Base-by-base conservation (phyloP, 1,140 invertebrate species). In the Platyscapa corneri region DNA sequence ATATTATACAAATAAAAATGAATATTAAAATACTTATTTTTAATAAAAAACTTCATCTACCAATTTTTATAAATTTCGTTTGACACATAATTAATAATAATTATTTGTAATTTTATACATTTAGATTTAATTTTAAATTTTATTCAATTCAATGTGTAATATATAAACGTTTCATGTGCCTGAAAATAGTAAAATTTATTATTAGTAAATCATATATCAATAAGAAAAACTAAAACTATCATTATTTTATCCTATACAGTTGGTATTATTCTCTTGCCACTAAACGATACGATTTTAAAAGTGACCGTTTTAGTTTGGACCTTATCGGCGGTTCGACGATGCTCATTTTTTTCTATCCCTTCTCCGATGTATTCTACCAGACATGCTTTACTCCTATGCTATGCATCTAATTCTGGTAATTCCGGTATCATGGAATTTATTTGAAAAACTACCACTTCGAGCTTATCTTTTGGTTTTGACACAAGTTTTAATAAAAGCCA, bases 241-340 rank as follows among this genome's bases (percentile, higher is more conserved):
- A 20, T 30, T 30, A 18, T 72, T 74, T 82, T 82, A 37, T 82
- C 65, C 34, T 18, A n/a, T 32, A 42, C 67, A 82, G 67, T 82
- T 82, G 80, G 81, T 7, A 82, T 39, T n/a, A 34, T 30, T 27
- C 42, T 49, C 23, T 46, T 10, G 1, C n/a, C n/a, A 1, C 12
- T 20, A 30, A 5, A 34, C 30, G 20, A 42, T 10, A 74, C 1
- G 23, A 76, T 46, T 83, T 84, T 16, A 70, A 84, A 84, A 84
- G 30, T 70, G 83, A 84, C 83, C 75, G 83, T 84, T 84, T 84
- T 42, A 30, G 30, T 60, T 64, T 76, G 53, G 10, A 46, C 16
- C n/a, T 18, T 65, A 42, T 70, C 65, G 80, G 20, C 7, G 16
- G 32, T 42, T 72, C 67, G 67, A 39, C 30, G 34, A 16, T 72